Conservation (phyloP, 2,113 vertebrate species). For the Arothron firmamentum region DNA sequence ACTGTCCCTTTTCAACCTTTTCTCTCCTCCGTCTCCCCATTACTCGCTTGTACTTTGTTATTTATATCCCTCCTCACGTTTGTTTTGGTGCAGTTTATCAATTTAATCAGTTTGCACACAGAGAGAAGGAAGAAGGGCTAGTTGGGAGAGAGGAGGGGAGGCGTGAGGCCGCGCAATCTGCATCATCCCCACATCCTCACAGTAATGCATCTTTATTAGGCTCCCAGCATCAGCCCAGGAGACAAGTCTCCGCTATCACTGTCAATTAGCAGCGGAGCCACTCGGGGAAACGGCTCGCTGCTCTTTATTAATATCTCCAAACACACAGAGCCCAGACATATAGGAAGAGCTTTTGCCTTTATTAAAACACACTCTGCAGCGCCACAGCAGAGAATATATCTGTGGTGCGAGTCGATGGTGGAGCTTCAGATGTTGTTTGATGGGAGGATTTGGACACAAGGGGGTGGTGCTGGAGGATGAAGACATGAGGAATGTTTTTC, state of each 20-base stretch:
- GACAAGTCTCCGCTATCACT: slow-evolving; percentile 58
- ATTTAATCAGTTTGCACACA: slow-evolving; percentile 55
- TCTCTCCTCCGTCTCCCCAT: slow-evolving; percentile 26
- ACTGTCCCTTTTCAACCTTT: not conserved
- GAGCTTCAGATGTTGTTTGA: slow-evolving; percentile 44
- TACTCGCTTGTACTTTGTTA: slow-evolving; percentile 42
- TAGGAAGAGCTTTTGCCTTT: slow-evolving; percentile 53
- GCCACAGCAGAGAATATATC: slow-evolving; percentile 25
- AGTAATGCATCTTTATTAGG: slow-evolving; percentile 68
- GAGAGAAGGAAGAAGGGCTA: slow-evolving; percentile 6
- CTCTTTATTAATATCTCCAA: slow-evolving; percentile 61
- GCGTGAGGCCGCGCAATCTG: slow-evolving; percentile 5
- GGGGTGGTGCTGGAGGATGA: not conserved
- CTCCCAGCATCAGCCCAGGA: slow-evolving; percentile 53
- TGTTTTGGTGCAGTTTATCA: slow-evolving; percentile 54
- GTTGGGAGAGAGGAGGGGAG: not conserved
- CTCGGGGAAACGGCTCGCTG: slow-evolving; percentile 20
- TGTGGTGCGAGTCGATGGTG: slow-evolving; percentile 41
- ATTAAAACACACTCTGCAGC: slow-evolving; percentile 60
- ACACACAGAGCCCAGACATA: slow-evolving; percentile 37
- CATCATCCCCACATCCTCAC: slow-evolving; percentile 37
- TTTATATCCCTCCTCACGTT: slow-evolving; percentile 40
- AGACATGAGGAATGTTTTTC: slow-evolving; percentile 18
- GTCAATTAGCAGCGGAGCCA: slow-evolving; percentile 61
- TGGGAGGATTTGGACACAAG: slow-evolving; percentile 14